These are phyloP conservation scores for Diarsia rubi DNA, from an alignment of 2,888 invertebrate genomes.

Conservation along the genomic window DNA sequence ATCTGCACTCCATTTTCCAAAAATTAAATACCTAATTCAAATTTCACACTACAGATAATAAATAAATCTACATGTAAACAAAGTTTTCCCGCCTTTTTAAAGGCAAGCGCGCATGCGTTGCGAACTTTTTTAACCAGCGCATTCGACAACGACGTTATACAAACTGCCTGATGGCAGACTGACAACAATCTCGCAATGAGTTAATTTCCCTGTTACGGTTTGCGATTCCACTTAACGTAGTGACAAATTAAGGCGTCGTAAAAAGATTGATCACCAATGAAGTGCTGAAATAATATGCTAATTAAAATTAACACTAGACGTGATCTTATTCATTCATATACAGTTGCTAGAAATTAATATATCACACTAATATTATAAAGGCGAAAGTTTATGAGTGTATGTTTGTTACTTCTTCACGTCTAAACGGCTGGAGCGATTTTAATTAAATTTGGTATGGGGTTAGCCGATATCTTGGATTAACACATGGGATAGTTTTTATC, in stretches of 20 bases:
- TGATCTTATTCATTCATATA: conserved; percentile 11
- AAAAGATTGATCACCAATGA: conserved; percentile 36
- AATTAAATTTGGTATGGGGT: too few species aligned
- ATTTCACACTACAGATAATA: conserved; percentile 18
- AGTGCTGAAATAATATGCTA: conserved; percentile 35
- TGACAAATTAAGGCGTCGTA: conserved; percentile 55
- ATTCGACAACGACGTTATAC: conserved; percentile 76
- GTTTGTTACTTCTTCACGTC: too few species aligned
- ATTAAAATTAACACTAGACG: conserved; percentile 5
- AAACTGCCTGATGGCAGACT: conserved; percentile 78
- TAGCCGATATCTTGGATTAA: too few species aligned
- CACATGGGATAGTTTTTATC: too few species aligned
- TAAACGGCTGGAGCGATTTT: too few species aligned
- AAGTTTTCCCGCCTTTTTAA: conserved; percentile 74
- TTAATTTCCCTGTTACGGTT: conserved; percentile 75
- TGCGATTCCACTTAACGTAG: conserved; percentile 68
- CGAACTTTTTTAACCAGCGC: conserved; percentile 81
- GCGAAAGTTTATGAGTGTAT: too few species aligned
- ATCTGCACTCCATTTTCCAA: conserved; percentile 33
- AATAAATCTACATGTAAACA: conserved; percentile 29
- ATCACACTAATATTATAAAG: too few species aligned
- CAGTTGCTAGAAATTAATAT: not conserved
- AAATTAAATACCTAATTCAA: conserved; percentile 10
- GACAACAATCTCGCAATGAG: conserved; percentile 75
- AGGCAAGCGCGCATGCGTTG: conserved; percentile 74